These are phyloP conservation scores for Taenaris catops DNA, from an alignment of 2,888 invertebrate genomes.

Conservation along the genomic window DNA sequence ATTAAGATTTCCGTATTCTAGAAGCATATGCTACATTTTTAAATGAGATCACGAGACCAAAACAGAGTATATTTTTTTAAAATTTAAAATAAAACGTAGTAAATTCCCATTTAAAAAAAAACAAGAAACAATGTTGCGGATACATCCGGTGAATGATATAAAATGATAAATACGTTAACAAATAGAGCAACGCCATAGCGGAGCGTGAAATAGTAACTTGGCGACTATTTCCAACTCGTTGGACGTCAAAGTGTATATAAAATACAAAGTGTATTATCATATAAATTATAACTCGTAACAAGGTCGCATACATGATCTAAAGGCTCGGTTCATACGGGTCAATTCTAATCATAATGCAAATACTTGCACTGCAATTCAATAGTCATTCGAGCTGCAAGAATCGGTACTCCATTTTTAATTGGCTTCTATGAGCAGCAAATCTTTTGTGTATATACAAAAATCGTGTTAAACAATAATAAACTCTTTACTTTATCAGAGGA, in stretches of 20 bases:
- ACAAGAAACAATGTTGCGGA: no score
- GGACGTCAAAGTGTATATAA: slow-evolving; percentile 5
- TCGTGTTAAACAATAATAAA: no score
- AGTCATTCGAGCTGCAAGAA: slow-evolving; percentile 13
- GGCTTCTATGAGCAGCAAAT: not conserved
- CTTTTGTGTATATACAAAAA: no score
- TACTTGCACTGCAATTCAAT: slow-evolving; percentile 12
- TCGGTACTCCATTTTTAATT: not conserved
- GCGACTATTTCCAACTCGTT: slow-evolving; percentile 1
- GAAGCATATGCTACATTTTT: no score
- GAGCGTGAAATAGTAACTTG: slow-evolving; percentile 1
- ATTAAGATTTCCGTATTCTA: no score
- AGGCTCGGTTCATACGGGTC: slow-evolving; percentile 22
- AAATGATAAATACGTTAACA: no score
- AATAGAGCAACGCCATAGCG: slow-evolving; percentile 1
- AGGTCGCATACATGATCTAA: slow-evolving; percentile 18
- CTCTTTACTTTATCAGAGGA: no score
- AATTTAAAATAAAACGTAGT: no score
- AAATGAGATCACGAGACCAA: no score
- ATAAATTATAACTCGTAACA: slow-evolving; percentile 15
- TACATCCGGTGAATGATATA: no score
- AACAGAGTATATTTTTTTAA: no score
- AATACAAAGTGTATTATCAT: slow-evolving; percentile 19
- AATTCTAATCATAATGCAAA: slow-evolving; percentile 22
- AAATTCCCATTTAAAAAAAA: no score